Base-by-base conservation (phyloP, 2,888 invertebrate species). In the Galeopsomyia nigrocyanea region DNA sequence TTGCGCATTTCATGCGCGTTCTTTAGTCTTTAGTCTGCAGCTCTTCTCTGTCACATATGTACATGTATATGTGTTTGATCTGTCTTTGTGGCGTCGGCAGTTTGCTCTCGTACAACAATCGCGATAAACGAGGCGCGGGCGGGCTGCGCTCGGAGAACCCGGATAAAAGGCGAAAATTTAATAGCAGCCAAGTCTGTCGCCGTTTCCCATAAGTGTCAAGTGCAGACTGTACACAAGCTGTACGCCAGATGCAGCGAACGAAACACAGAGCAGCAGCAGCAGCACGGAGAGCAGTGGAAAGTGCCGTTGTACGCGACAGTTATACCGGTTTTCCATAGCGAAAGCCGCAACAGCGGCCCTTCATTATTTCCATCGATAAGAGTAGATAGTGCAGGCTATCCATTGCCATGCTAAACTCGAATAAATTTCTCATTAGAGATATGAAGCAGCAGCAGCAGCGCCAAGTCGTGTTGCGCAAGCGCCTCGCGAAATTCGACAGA, bases 1-100 rank as follows among this genome's bases (percentile, higher is more conserved):
- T 66, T 71, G 71, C 71, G 71, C 61, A 62, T 57, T 71, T 66
- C 62, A 62, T 46, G 66, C 66, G 56, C 66, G 56, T 66, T 71
- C 69, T 63, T 53, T 58, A 57, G 57, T n/a, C 63, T 50, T 31
- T 31, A 31, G 39, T 5, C 26, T 1, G 13, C 61, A n/a, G 21
- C 19, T 47, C 47, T 22, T 63, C 61, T 5, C 39, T 10, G 39
- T 39, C 39, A 7, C n/a, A n/a, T n/a, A n/a, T n/a, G 31, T 31
- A 31, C 7, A 7, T 31, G 31, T n/a, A n/a, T n/a, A 31, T 31
- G 3, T 31, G 3, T 65, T 63, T 56, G 49, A 62, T 62, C 66
- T 66, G 62, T 66, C 47, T 19, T 21, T 56, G 31, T 19, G 53
- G 7, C 17, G 6, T 10, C 17, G 21, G n/a, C 17, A 19, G 17